Evolutionary conservation across 2,113 vertebrate species (phyloP), one percentile per base, ranked within the genome.

Genomic region (Perca flavescens): DNA sequence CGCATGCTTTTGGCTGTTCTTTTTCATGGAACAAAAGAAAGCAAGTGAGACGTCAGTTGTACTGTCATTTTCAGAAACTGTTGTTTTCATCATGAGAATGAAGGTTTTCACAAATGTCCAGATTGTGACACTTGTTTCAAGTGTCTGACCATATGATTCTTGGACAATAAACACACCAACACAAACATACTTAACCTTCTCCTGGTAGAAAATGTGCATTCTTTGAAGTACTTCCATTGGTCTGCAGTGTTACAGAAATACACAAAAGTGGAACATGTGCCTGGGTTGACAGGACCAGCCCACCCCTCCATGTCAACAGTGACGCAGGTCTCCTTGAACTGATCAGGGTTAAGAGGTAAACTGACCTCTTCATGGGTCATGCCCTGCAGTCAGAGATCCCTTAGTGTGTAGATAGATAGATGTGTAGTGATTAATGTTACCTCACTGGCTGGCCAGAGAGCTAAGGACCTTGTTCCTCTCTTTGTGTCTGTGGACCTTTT

Each of bases 371-470:
- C 66, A 75, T 75, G 71, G 79, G 85, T 86, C 89, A 82, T 77
- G 78, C 90, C 93, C 92, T 86, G 65, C 86, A 93, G 91, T 93
- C 86, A 74, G 92, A 94, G 89, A 89, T 92, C 87, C 86, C 88
- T 92, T 91, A 93, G 94, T 90, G 49, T 92, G 86, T 94, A 92
- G 88, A 94, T 90, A 90, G 86, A 90, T 88, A 84, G 70, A 69
- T 83, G 76, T 92, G 81, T 90, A 83, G 86, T 88, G 86, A 11
- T 92, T 86, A 84, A 74, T 88, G 91, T 95, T 80, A 76, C 89
- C 94, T 95, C 93, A 25, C 95, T 96, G 95, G 95, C 95, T 95
- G 95, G 95, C 95, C 95, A 96, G 95, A 91, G 90, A 95, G 91
- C 66, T 78, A 86, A 92, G 84, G 86, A 86, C 86, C 70, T 85